Conservation (phyloP, 2,888 invertebrate species). For the Coelinius sp. region DNA sequence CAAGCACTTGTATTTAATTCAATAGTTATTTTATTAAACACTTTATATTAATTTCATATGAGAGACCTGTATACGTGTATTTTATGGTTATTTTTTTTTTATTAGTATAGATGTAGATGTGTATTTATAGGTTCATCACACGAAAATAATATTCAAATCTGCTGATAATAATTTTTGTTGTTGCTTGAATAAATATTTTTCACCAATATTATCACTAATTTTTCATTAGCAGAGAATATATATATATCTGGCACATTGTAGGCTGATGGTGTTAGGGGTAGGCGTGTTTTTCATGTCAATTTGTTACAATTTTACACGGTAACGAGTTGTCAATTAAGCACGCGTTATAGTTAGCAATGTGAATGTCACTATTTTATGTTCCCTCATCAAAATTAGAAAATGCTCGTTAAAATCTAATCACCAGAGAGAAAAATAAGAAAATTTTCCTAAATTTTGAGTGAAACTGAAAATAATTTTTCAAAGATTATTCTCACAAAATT, state of each 20-base stretch:
- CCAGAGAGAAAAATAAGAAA: not conserved
- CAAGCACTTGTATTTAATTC: constrained; percentile 1
- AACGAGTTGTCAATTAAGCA: constrained; percentile 41
- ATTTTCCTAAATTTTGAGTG: constrained; percentile 1
- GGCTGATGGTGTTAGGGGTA: not conserved
- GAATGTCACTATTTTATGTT: constrained; percentile 2
- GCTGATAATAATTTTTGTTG: constrained; percentile 2
- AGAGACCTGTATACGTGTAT: not conserved
- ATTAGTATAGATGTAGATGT: constrained; percentile 10
- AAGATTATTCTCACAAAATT: constrained; percentile 48
- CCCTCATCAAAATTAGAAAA: not conserved
- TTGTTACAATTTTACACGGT: constrained; percentile 38
- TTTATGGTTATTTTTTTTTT: not conserved
- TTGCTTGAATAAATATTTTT: constrained; percentile 25
- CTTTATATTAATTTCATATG: not conserved
- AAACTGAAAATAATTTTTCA: constrained; percentile 35
- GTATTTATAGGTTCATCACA: not conserved
- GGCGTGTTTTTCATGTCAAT: constrained; percentile 17
- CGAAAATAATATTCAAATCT: not conserved
- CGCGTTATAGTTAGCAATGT: not conserved
- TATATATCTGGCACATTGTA: constrained; percentile 3
- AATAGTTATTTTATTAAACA: constrained; percentile 6
- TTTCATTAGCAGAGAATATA: not conserved
- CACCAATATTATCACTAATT: not conserved
- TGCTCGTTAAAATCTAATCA: not conserved